Evolutionary conservation across 2,888 invertebrate species (phyloP).

Genomic region (Notodonta ziczac): DNA sequence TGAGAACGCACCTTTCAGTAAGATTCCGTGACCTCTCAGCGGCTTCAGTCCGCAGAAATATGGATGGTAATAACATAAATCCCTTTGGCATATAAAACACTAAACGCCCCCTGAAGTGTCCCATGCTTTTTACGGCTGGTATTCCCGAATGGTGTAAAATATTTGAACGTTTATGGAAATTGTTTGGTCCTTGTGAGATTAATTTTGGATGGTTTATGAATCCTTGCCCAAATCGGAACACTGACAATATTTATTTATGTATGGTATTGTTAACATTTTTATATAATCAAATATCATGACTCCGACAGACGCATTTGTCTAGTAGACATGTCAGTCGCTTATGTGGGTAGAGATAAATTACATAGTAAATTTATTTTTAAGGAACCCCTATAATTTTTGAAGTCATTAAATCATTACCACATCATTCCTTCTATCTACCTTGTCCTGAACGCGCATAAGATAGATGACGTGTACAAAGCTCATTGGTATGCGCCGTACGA

Average conservation of each 20-base stretch:
- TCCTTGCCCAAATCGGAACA: too few species aligned
- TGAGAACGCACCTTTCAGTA: slow-evolving; percentile 60
- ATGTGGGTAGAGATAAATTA: too few species aligned
- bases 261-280: too few species aligned
- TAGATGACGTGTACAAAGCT: slow-evolving; percentile 54
- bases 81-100: slow-evolving; percentile 85
- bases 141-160: slow-evolving; percentile 53
- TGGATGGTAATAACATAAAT: slow-evolving; percentile 85
- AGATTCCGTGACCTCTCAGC: slow-evolving; percentile 84
- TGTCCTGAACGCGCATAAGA: slow-evolving; percentile 46
- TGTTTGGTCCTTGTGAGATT: slow-evolving; percentile 49
- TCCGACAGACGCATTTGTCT: too few species aligned
- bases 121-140: slow-evolving; percentile 69
- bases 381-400: too few species aligned
- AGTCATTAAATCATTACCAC: background rate
- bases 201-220: slow-evolving; percentile 25
- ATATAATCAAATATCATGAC: too few species aligned
- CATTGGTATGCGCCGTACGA: slow-evolving; percentile 61
- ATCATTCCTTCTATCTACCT: slow-evolving; percentile 18
- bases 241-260: too few species aligned
- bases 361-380: too few species aligned
- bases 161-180: slow-evolving; percentile 66
- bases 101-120: slow-evolving; percentile 81
- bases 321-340: too few species aligned
- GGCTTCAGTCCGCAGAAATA: slow-evolving; percentile 82